Conservation (phyloP, 2,888 invertebrate genomes). For the Acrobasis consociella region DNA sequence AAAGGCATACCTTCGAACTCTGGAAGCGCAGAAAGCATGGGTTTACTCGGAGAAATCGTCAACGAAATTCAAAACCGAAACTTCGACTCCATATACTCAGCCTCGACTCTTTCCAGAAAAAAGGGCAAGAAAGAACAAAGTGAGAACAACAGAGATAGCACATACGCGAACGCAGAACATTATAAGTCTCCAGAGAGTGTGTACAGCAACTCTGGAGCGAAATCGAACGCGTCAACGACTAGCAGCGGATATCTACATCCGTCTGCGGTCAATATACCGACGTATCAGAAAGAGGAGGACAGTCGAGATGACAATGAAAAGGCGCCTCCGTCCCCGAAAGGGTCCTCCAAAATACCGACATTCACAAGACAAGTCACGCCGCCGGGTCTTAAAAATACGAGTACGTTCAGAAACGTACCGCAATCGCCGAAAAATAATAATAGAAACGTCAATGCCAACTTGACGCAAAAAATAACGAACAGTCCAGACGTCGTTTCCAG, state of each 20-base stretch:
- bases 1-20: conserved; percentile 70
- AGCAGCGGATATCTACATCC: conserved; percentile 89
- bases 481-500: conserved; percentile 89
- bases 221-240: conserved; percentile 84
- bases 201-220: conserved; percentile 84
- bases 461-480: conserved; percentile 72
- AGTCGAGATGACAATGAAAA: conserved; percentile 59
- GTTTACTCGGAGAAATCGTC: conserved; percentile 92
- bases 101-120: conserved; percentile 86
- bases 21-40: conserved; percentile 87
- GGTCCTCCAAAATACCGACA: conserved; percentile 75
- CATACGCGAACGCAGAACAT: conserved; percentile 84
- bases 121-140: conserved; percentile 69
- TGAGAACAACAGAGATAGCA: conserved; percentile 70
- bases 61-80: conserved; percentile 93
- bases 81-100: conserved; percentile 93
- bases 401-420: conserved; percentile 68
- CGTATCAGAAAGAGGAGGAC: conserved; percentile 53
- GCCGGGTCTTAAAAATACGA: conserved; percentile 72
- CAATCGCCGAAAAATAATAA: conserved; percentile 63
- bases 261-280: conserved; percentile 86
- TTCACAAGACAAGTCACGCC: conserved; percentile 76
- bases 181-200: conserved; percentile 84
- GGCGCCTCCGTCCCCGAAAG: conserved; percentile 67
- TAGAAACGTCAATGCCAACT: conserved; percentile 48